These are phyloP conservation scores for Diadromus collaris DNA, from an alignment of 2,888 invertebrate genomes.

Conservation along the genomic window DNA sequence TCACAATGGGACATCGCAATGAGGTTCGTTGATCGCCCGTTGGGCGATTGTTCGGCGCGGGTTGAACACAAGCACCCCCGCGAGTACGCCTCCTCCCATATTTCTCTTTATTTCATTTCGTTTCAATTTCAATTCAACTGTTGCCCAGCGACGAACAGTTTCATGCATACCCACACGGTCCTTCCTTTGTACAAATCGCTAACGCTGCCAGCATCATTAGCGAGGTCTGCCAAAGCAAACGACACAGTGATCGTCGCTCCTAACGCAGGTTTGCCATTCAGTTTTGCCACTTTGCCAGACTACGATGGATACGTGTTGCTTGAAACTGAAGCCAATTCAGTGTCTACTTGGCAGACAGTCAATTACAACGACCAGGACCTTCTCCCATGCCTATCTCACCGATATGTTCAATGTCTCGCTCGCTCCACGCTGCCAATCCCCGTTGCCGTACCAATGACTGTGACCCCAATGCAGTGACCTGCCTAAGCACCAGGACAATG, in stretches of 20 bases:
- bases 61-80: slow-evolving; percentile 41
- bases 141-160: slow-evolving; percentile 28
- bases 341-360: too few relatives aligned
- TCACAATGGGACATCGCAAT: slow-evolving; percentile 44
- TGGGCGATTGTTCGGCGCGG: slow-evolving; percentile 40
- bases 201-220: background rate
- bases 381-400: background rate
- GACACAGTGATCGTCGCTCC: too few relatives aligned
- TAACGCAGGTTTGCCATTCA: too few relatives aligned
- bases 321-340: too few relatives aligned
- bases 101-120: slow-evolving; percentile 60
- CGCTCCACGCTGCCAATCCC: background rate
- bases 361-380: too few relatives aligned
- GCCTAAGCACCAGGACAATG: slow-evolving; percentile 14
- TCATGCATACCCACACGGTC: background rate
- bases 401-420: background rate
- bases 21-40: slow-evolving; percentile 30
- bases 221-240: too few relatives aligned
- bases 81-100: slow-evolving; percentile 40
- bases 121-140: slow-evolving; percentile 64
- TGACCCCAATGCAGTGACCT: background rate
- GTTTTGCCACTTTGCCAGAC: too few relatives aligned
- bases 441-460: slow-evolving; percentile 1
- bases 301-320: too few relatives aligned
- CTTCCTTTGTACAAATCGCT: slow-evolving; percentile 9